Conservation (phyloP, 2,888 invertebrate genomes). For the Aradus depressus region DNA sequence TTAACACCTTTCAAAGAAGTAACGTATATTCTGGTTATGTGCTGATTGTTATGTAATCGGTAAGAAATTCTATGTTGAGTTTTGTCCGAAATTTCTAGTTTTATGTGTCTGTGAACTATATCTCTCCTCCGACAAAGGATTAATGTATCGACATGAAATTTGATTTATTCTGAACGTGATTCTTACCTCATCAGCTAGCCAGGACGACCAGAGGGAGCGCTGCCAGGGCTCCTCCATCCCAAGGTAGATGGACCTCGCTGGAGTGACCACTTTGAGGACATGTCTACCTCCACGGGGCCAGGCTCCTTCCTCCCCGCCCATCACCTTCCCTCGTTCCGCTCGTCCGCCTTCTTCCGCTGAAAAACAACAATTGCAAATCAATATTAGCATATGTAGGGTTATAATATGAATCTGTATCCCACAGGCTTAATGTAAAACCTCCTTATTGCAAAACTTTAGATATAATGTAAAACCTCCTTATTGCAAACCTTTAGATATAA, state of each 20-base stretch:
- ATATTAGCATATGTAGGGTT: too few relatives aligned
- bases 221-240: slow-evolving; percentile 56
- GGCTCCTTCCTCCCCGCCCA: slow-evolving; percentile 38
- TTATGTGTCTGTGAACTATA: too few relatives aligned
- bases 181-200: slow-evolving; percentile 39
- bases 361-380: not conserved
- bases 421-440: not conserved
- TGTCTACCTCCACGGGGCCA: slow-evolving; percentile 26
- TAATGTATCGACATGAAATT: not conserved
- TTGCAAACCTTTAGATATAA: too few relatives aligned
- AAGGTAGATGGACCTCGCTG: slow-evolving; percentile 46
- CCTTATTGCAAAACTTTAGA: not conserved
- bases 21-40: too few relatives aligned
- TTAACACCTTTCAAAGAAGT: too few relatives aligned
- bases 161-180: not conserved
- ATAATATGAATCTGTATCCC: not conserved
- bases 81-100: too few relatives aligned
- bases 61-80: too few relatives aligned
- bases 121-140: not conserved
- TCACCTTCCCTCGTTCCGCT: slow-evolving; percentile 35
- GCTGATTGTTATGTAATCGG: too few relatives aligned
- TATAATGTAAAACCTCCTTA: not conserved
- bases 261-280: slow-evolving; percentile 25
- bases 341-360: slow-evolving; percentile 22
- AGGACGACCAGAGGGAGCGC: slow-evolving; percentile 52